A percentile compares a stretch with the other conserved stretches of the same genome.
phyloP scores from a whole-genome alignment of 1,140 invertebrate species.

The Atta colombica region DNA sequence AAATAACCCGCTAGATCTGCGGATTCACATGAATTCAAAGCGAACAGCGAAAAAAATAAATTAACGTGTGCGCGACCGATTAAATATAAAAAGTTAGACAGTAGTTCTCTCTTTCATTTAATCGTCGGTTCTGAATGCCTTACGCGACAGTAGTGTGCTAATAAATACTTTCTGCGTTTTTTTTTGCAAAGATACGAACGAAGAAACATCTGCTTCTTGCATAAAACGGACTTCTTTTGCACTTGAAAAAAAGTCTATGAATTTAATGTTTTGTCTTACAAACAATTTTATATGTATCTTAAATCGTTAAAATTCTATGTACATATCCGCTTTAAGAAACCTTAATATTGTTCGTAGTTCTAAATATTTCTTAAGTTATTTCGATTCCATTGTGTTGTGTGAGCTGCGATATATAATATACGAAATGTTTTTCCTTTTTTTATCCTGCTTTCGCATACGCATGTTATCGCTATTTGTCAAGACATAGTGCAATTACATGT shows the following conservation, averaged over 20 bases:
- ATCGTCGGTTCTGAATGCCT: neutral
- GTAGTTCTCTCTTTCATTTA: neutral
- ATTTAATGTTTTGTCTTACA: constrained; percentile 51
- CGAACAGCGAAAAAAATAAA: constrained; percentile 1
- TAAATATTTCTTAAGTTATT: constrained; percentile 62
- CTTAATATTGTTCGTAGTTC: constrained; percentile 65
- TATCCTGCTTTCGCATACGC: neutral
- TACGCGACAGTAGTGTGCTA: neutral
- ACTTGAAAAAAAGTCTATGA: constrained; percentile 44
- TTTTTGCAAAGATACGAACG: constrained; percentile 36
- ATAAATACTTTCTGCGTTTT: constrained; percentile 52
- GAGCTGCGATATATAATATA: neutral
- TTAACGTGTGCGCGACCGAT: neutral
- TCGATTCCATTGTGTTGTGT: constrained; percentile 35
- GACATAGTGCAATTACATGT: constrained; percentile 62
- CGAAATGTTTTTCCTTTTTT: constrained; percentile 8
- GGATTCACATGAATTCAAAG: constrained; percentile 12
- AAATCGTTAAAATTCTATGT: constrained; percentile 72
- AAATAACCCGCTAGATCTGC: constrained; percentile 21
- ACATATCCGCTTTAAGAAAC: constrained; percentile 69
- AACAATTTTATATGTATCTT: constrained; percentile 49
- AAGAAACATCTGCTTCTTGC: neutral
- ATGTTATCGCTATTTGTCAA: constrained; percentile 42
- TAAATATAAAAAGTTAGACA: constrained; percentile 27
- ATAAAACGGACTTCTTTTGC: neutral